phyloP scores from a whole-genome alignment of 2,113 vertebrate genomes.

The Prietella phreatophila region DNA sequence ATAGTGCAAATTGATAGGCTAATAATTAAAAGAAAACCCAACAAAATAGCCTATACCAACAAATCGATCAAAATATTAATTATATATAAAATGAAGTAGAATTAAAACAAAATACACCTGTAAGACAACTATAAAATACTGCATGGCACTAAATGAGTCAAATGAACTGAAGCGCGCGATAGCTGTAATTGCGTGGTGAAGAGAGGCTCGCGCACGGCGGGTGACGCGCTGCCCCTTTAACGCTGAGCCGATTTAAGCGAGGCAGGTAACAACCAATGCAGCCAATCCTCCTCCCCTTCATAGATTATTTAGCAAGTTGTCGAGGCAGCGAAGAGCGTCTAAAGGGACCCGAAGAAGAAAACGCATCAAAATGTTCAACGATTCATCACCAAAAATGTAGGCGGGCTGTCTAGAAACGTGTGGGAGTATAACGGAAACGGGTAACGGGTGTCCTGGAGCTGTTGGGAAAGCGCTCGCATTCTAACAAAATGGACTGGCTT shows the following conservation, averaged over 20 bases:
- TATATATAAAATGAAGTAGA: too few relatives aligned
- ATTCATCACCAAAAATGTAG: neutral
- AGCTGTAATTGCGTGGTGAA: neutral
- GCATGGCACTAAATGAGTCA: neutral
- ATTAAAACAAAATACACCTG: neutral
- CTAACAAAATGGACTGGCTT: neutral
- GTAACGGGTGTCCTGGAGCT: neutral
- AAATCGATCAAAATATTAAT: neutral
- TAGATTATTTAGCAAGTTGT: slow-evolving; percentile 78
- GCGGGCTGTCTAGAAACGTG: too few relatives aligned
- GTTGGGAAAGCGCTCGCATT: neutral
- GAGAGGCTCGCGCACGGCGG: neutral
- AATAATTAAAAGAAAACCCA: too few relatives aligned
- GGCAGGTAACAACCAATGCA: slow-evolving; percentile 63
- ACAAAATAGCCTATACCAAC: neutral
- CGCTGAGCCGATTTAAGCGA: slow-evolving; percentile 65
- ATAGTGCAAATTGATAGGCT: neutral
- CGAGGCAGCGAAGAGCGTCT: slow-evolving; percentile 52
- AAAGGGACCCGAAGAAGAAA: slow-evolving; percentile 1
- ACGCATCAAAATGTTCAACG: neutral
- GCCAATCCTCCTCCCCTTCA: slow-evolving; percentile 69
- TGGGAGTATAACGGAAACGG: neutral
- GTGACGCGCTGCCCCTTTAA: slow-evolving; percentile 71
- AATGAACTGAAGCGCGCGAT: neutral
- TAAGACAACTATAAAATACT: neutral